phyloP scores from a whole-genome alignment of 2,797 vertebrate species.

The Mareca penelope region DNA sequence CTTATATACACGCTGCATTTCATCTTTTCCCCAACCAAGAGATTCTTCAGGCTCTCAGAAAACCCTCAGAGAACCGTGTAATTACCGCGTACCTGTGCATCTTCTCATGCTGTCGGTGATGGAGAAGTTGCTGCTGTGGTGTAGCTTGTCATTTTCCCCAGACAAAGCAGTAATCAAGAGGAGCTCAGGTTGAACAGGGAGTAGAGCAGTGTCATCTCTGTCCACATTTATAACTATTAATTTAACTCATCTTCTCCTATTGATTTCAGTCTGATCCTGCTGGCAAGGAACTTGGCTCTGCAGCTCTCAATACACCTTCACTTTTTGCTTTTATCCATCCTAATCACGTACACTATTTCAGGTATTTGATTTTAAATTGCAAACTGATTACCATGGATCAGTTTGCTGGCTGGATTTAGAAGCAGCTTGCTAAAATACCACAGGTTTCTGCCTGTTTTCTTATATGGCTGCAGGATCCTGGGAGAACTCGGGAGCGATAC shows the following conservation, averaged over 20 bases:
- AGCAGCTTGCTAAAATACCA: not conserved
- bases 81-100: no score
- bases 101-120: not conserved
- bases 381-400: not conserved
- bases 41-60: not conserved
- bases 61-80: no score
- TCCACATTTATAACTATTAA: not conserved
- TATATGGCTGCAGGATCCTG: rapidly evolving
- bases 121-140: not conserved
- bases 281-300: not conserved
- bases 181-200: rapidly evolving
- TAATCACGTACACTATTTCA: not conserved
- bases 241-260: not conserved
- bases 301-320: not conserved
- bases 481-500: not conserved
- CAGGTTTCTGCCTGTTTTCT: not conserved
- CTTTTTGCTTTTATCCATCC: not conserved
- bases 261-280: not conserved
- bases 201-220: rapidly evolving
- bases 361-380: not conserved
- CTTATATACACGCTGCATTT: rapidly evolving
- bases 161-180: not conserved
- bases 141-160: not conserved
- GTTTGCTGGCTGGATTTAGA: not conserved
- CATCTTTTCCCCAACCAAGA: not conserved